phyloP scores from a whole-genome alignment of 2,888 invertebrate species.

The Catocala sponsa region DNA sequence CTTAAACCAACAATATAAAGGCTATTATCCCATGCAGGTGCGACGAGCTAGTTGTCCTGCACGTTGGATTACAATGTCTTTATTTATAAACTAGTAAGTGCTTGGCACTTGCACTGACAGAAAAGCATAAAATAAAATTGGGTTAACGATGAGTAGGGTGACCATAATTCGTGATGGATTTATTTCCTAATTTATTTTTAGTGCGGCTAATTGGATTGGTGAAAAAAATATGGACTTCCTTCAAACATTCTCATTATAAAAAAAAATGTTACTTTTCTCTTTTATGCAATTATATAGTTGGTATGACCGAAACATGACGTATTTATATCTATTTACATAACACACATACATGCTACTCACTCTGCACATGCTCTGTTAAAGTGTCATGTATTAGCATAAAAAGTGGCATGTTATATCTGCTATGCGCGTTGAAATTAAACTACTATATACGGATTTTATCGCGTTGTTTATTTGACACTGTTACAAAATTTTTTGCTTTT shows the following conservation, averaged over 20 bases:
- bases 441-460: too few species aligned
- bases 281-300: background rate
- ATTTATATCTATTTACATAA: too few species aligned
- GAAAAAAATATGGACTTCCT: background rate
- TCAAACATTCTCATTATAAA: too few species aligned
- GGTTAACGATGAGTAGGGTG: conserved; percentile 48
- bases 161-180: conserved; percentile 23
- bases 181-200: background rate
- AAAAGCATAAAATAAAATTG: conserved; percentile 53
- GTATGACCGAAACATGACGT: too few species aligned
- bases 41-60: conserved; percentile 26
- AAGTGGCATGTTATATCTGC: too few species aligned
- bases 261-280: background rate
- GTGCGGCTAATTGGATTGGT: background rate
- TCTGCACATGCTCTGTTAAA: too few species aligned
- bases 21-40: conserved; percentile 12
- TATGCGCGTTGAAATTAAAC: too few species aligned
- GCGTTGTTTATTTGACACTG: too few species aligned
- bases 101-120: conserved; percentile 38
- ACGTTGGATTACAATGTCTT: conserved; percentile 46
- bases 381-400: too few species aligned
- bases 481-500: too few species aligned
- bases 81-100: conserved; percentile 46
- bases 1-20: conserved; percentile 10
- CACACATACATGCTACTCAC: too few species aligned